Base-by-base conservation (phyloP, 2,797 vertebrate genomes). In the Cichlasoma orientale region DNA sequence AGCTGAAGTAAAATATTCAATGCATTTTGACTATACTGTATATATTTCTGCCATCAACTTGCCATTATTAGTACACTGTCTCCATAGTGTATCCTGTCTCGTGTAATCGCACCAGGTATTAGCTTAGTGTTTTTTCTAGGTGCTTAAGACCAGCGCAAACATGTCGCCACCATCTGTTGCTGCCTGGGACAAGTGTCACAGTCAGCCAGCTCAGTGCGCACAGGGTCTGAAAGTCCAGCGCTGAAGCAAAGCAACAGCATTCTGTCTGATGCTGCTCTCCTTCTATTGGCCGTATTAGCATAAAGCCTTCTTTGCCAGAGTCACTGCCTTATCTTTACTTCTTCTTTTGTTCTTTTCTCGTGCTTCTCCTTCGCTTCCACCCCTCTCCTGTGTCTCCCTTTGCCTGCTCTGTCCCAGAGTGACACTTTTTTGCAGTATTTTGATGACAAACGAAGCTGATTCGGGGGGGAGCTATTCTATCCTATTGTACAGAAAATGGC, bases 81-180 rank as follows among this genome's bases (percentile, higher is more conserved):
- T 68, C 25, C 41, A 29, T n/a, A 29, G 41, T 50, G 16, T 50
- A 23, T 50, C 23, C 13, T 50, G 10, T 29, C 41, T 50, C 16
- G 23, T 63, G 47, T 47, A 66, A 66, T 25, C 18, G 47, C 5
- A 44, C 41, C 31, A 68, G 63, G 18, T 50, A 68, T 68, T 68
- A 68, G 63, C 41, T 68, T 19, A 2, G 16, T 47, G 27, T 33
- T 5, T 47, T 68, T 50, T 41, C 29, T 23, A 29, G 10, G 41
- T 25, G 41, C 25, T 68, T 68, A 47, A 68, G 41, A 66, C 77
- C 80, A 56, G 10, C 29, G 79, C 76, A 80, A 70, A 86, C 78
- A 82, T 83, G 83, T 87, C 88, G 75, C 66, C 23, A 56, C 88
- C 86, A 86, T 85, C 41, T 68, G 63, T 29, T 50, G 63, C 82